Evolutionary conservation across 2,888 invertebrate genomes (phyloP).

Genomic region (Elmis aenea): DNA sequence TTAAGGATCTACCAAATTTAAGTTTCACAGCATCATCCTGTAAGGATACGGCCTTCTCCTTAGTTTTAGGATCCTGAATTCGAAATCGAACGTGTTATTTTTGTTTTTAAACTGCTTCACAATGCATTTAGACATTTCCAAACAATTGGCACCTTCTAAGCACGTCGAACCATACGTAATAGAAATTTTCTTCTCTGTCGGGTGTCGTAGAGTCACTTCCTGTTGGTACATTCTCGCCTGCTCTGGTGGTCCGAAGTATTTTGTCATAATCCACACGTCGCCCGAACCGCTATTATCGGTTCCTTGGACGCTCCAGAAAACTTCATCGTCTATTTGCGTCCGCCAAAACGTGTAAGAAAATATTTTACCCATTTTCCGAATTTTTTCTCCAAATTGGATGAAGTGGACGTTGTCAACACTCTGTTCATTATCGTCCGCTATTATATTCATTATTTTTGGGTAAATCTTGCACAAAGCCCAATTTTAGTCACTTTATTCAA

Average conservation of each 20-base stretch:
- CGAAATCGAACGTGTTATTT: conserved; percentile 39
- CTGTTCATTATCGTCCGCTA: conserved; percentile 5
- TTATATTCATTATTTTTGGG: conserved; percentile 3
- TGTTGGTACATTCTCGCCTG: conserved; percentile 38
- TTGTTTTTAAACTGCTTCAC: conserved; percentile 39
- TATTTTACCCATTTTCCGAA: conserved; percentile 38
- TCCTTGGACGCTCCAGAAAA: conserved; percentile 45
- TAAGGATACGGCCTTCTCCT: conserved; percentile 29
- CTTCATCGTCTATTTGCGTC: conserved; percentile 38
- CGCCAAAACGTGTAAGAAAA: conserved; percentile 45
- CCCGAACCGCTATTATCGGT: conserved; percentile 33
- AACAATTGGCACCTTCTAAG: conserved; percentile 36
- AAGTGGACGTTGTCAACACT: conserved; percentile 33
- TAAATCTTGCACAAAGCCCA: too few species aligned
- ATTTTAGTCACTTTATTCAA: too few species aligned
- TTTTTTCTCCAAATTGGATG: conserved; percentile 33
- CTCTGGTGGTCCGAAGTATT: conserved; percentile 38
- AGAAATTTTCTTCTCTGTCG: conserved; percentile 39
- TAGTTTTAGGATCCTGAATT: conserved; percentile 36
- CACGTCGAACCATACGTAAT: conserved; percentile 39
- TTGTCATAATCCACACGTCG: conserved; percentile 38
- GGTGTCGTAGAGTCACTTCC: conserved; percentile 39
- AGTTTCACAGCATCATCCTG: too few species aligned
- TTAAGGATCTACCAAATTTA: too few species aligned
- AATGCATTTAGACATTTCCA: conserved; percentile 39